Evolutionary conservation across 2,113 vertebrate species (phyloP), one percentile per base, ranked within the genome.

Genomic region (Merops nubicus): DNA sequence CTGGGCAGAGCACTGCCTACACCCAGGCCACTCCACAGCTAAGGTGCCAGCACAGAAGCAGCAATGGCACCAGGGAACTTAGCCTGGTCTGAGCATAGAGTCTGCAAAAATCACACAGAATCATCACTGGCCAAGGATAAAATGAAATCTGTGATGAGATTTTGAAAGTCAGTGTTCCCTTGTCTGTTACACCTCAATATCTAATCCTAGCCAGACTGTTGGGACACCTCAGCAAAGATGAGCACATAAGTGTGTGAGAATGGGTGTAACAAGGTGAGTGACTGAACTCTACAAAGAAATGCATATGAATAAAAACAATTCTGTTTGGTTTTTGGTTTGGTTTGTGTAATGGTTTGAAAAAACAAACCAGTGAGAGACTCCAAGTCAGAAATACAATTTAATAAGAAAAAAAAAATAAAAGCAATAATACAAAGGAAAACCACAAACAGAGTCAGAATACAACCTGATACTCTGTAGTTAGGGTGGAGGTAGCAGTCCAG

Each of bases 91-190:
- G 7, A 91, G 69, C 16, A 89, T 2, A 48, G 21, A 0, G 2
- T 33, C 33, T 50, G 38, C 42, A 67, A 31, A 81, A 62, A 91
- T 29, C n/a, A 60, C 1, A 16, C 8, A 48, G 14, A 80, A 82
- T 16, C 36, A 50, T 6, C 59, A 73, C 6, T 1, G 0, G 21
- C 4, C 26, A 64, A 76, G 28, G n/a, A 43, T 31, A 86, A 79
- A 79, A 29, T 1, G 1, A 28, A 43, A 54, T 15, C 26, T 29
- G 5, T 1, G 3, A 59, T 26, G 21, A 68, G 11, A 72, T 43
- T 12, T 56, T 0, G 0, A 25, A 83, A 80, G 13, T 28, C n/a
- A 45, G 19, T 18, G 11, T n/a, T 62, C 4, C 8, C 7, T 69
- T 45, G 19, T 48, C 80, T 53, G 16, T 5, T 7, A 42, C 5